Evolutionary conservation across 1,140 invertebrate genomes (phyloP), one percentile per base, ranked within the genome.

Genomic region (Drosophila repleta): DNA sequence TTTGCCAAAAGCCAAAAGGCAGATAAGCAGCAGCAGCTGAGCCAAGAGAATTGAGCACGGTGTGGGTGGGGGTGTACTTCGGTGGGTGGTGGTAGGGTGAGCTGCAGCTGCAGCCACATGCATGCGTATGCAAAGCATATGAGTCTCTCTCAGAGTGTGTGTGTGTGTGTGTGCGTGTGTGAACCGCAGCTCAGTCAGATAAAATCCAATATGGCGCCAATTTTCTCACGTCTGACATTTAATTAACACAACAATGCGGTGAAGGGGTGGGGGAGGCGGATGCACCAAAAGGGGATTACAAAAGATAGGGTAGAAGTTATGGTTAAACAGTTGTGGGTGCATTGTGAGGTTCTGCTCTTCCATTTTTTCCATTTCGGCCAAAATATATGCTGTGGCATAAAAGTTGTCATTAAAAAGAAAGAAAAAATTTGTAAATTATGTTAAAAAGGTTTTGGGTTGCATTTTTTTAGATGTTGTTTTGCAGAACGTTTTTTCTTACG

Each of bases 201-300:
- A 88, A 88, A 88, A 83, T 88, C 83, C 83, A 88, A 88, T 88
- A 88, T 88, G 83, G 83, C 83, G 83, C 83, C 83, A 88, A 88
- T 88, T 88, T 88, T 88, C 83, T 88, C 83, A 88, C 83, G 83
- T 88, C 78, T 88, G 83, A 88, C 83, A 88, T 88, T 88, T 88
- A 88, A 88, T 88, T 88, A 88, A 88, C 83, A 88, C 83, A 88
- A 88, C 83, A 88, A 87, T 88, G 83, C 78, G 78, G 43, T 15
- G 13, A 13, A 32, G 7, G 17, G 17, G 60, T 2, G n/a, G 51
- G 11, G 20, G 29, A 0, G 32, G 15, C 2, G 5, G n/a, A 1
- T 17, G n/a, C 4, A 18, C 39, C 39, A 5, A 13, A 13, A 39
- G 11, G 37, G 52, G 32, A 35, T 13, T 13, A 43, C 10, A 5